These are phyloP conservation scores for Ailuropoda melanoleuca DNA, from an alignment of 2,113 vertebrate species.

Conservation along the genomic window DNA sequence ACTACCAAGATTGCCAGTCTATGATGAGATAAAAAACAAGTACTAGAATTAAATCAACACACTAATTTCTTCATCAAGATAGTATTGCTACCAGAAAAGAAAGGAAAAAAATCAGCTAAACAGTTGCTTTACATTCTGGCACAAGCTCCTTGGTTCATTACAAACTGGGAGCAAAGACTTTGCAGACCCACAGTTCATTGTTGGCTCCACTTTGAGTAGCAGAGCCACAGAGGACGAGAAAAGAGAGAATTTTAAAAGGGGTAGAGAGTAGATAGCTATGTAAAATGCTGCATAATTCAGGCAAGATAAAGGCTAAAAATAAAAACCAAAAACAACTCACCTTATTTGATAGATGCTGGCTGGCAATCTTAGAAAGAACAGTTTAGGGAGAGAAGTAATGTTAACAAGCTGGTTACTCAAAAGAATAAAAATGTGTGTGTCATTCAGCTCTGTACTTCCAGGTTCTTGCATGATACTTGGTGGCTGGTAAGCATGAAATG, in stretches of 20 bases:
- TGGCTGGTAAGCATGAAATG: background rate
- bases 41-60: background rate
- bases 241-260: background rate
- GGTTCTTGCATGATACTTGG: background rate
- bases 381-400: background rate
- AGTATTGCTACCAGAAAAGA: background rate
- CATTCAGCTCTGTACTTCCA: background rate
- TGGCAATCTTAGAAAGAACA: background rate
- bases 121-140: background rate
- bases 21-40: background rate
- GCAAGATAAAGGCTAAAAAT: background rate
- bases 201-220: background rate
- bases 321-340: background rate
- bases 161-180: background rate
- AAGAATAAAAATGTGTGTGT: background rate
- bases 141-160: background rate
- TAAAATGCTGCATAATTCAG: background rate
- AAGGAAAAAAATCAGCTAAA: background rate
- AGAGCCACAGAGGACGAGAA: background rate
- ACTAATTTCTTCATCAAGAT: background rate
- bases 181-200: background rate
- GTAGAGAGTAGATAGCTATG: background rate
- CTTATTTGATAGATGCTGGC: background rate
- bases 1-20: background rate
- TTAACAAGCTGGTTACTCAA: background rate